A percentile compares a stretch with the other conserved stretches of the same genome.
Evolutionary conservation across 1,140 invertebrate genomes (phyloP).

Genomic region (Coelopa frigida): DNA sequence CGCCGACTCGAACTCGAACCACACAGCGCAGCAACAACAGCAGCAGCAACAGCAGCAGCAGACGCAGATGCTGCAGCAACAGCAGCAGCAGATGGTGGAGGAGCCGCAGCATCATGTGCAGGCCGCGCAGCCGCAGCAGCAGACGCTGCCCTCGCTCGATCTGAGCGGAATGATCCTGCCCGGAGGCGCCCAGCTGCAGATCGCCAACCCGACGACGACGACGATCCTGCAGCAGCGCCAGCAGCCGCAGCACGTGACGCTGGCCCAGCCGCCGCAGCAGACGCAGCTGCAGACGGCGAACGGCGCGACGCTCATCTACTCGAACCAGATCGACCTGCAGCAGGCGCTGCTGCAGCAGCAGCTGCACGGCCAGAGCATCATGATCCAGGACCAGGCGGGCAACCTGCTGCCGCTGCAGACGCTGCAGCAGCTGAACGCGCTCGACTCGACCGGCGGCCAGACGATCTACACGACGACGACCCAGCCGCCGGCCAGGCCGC

Average conservation of each 20-base stretch:
- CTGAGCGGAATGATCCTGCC: slow-evolving; percentile 41
- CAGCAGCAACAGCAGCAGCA: slow-evolving; percentile 5
- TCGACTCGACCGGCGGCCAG: slow-evolving; percentile 29
- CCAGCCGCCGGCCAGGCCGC: slow-evolving; percentile 11
- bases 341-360: slow-evolving; percentile 37
- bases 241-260: slow-evolving; percentile 16
- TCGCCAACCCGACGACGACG: slow-evolving; percentile 35
- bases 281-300: not conserved
- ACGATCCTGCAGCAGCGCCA: slow-evolving; percentile 25
- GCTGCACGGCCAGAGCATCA: slow-evolving; percentile 39
- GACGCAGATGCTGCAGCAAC: slow-evolving; percentile 9
- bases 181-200: slow-evolving; percentile 33
- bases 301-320: slow-evolving; percentile 35
- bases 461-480: slow-evolving; percentile 32
- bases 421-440: slow-evolving; percentile 5
- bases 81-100: slow-evolving; percentile 8
- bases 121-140: slow-evolving; percentile 21
- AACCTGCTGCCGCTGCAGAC: slow-evolving; percentile 36
- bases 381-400: slow-evolving; percentile 41
- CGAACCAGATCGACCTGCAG: slow-evolving; percentile 38
- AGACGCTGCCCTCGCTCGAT: slow-evolving; percentile 34
- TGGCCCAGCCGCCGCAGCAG: not conserved
- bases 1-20: slow-evolving; percentile 16
- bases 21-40: slow-evolving; percentile 17
- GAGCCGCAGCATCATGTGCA: slow-evolving; percentile 13